Evolutionary conservation across 2,113 vertebrate species (phyloP).

Genomic region (Nesoenas mayeri): DNA sequence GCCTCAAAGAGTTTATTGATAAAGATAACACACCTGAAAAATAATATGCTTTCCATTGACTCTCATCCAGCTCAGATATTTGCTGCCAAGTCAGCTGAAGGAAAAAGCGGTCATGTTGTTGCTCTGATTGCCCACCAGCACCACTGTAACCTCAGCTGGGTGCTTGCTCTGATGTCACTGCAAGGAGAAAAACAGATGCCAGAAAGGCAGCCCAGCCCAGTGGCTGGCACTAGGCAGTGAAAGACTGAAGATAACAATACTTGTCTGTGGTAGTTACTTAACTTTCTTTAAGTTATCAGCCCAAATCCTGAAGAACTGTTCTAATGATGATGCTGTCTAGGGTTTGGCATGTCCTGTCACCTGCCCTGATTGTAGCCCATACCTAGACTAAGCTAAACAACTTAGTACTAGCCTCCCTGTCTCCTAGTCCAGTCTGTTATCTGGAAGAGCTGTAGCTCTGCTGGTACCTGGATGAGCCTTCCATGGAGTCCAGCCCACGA

Average conservation of each 20-base stretch:
- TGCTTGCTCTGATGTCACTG: not conserved
- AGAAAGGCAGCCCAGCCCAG: not conserved
- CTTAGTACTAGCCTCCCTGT: not conserved
- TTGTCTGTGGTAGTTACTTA: not conserved
- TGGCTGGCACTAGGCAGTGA: fast-evolving
- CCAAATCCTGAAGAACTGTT: not conserved
- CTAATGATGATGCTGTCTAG: not conserved
- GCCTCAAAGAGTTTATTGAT: not conserved
- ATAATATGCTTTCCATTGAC: not conserved
- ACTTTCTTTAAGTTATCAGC: not conserved
- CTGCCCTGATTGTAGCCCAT: not conserved
- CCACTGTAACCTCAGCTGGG: not conserved
- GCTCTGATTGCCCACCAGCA: not conserved
- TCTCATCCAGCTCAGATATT: constrained; percentile 2
- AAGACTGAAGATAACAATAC: not conserved
- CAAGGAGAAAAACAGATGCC: not conserved
- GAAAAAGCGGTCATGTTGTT: not conserved
- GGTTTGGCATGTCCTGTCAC: not conserved
- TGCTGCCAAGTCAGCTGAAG: constrained; percentile 9
- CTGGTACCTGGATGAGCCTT: not conserved
- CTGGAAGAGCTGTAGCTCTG: not conserved
- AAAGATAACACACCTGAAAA: constrained; percentile 12
- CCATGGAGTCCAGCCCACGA: not conserved
- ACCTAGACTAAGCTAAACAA: not conserved
- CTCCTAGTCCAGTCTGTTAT: not conserved